Base-by-base conservation (phyloP, 1,140 invertebrate genomes). In the Subanguina moxae region DNA sequence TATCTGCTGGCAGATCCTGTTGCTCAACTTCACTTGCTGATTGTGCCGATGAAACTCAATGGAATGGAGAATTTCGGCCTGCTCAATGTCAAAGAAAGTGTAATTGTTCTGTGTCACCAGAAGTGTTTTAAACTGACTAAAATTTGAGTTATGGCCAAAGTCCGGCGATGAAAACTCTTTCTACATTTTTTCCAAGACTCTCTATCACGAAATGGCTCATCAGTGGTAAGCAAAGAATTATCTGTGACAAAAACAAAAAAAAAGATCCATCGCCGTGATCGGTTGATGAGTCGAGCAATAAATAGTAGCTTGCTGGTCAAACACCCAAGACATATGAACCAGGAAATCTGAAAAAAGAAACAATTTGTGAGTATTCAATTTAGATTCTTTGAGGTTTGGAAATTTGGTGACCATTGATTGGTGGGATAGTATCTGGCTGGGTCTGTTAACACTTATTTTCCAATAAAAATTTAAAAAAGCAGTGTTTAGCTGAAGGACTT, bases 11-110 rank as follows among this genome's bases (percentile, higher is more conserved):
- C 68, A 17, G 70, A 76, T 28, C 46, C 73, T 0, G 64, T 27
- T 23, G 65, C 74, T 3, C 30, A 65, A 17, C 57, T 75, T 19
- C 69, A 75, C 56, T 68, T 75, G 1, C 28, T 75, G 9, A 69
- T 76, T 28, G 46, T 67, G 5, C 73, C 73, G 45, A 28, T 62
- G n/a, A 62, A 68, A 32, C 19, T 75, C 11, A 76, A 76, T 46
- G 73, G 73, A 62, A 75, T 75, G 73, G 73, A 75, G 43, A 76
- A 76, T 65, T 76, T 48, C 42, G 73, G 73, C 0, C 30, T 75
- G 8, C 57, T 75, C 11, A 72, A 68, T 42, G 30, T 75, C 19
- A 67, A 48, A 15, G 73, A 74, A 62, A 56, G 28, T 27, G 72
- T 74, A 65, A 61, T 63, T 3, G 15, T 23, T 3, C 17, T 30